phyloP scores from a whole-genome alignment of 2,888 invertebrate species.

The Lathronympha strigana region DNA sequence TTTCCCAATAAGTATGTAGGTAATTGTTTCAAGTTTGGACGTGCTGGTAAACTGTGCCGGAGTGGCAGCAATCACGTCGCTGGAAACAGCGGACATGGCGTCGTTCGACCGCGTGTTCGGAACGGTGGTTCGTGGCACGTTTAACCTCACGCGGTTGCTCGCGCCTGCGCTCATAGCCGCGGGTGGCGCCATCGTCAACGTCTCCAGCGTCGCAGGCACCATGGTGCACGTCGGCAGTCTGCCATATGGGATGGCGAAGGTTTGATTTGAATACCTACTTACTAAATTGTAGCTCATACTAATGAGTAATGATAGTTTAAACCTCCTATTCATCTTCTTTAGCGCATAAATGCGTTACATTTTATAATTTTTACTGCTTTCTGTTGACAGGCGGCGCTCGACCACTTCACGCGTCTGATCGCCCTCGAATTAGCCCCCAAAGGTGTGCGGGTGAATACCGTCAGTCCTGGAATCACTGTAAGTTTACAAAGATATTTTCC shows the following conservation, averaged over 20 bases:
- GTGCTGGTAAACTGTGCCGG: slow-evolving; percentile 80
- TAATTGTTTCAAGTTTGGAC: slow-evolving; percentile 52
- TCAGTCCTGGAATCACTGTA: slow-evolving; percentile 89
- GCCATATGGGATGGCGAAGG: slow-evolving; percentile 93
- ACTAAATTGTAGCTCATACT: background rate
- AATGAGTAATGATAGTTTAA: too few relatives aligned
- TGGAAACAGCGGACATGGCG: slow-evolving; percentile 44
- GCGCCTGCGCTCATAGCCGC: slow-evolving; percentile 84
- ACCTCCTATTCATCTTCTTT: too few relatives aligned
- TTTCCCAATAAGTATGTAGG: too few relatives aligned
- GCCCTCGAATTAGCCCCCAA: slow-evolving; percentile 87
- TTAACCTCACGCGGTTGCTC: slow-evolving; percentile 84
- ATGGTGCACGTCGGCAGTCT: slow-evolving; percentile 91
- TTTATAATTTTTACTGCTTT: background rate
- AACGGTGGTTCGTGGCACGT: slow-evolving; percentile 84
- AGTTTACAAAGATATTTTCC: too few relatives aligned
- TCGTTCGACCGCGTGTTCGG: slow-evolving; percentile 77
- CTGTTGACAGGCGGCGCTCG: slow-evolving; percentile 84
- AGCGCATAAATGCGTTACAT: background rate
- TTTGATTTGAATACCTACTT: too few relatives aligned
- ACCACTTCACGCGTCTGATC: slow-evolving; percentile 86
- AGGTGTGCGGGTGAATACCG: slow-evolving; percentile 87
- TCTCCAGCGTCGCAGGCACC: slow-evolving; percentile 86
- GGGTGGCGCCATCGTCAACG: slow-evolving; percentile 87
- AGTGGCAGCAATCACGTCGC: slow-evolving; percentile 64